Conservation (phyloP, 30 jellyfish, hydroid and myxozoan genomes). For the Morbakka virulenta region DNA sequence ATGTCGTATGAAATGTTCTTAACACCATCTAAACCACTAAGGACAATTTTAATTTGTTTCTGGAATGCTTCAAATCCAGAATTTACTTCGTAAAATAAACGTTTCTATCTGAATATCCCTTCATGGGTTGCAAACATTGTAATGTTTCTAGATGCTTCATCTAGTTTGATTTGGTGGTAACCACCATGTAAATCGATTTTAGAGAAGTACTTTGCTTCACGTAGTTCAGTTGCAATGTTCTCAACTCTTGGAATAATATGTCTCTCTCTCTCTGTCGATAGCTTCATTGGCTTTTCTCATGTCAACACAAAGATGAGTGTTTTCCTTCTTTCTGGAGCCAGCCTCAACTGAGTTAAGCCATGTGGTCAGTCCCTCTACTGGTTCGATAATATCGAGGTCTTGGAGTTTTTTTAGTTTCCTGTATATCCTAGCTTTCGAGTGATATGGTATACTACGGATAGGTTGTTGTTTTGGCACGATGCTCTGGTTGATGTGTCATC, state of each 20-base stretch:
- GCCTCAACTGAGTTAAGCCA: constrained; percentile 34
- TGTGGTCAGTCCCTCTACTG: constrained; percentile 30
- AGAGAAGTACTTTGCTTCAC: constrained; percentile 10
- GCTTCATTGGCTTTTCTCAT: constrained; percentile 46
- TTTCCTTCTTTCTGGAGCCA: constrained; percentile 9
- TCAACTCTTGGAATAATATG: constrained; percentile 37
- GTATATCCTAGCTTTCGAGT: constrained; percentile 8
- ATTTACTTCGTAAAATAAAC: not conserved
- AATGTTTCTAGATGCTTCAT: constrained; percentile 14
- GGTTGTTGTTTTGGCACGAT: constrained; percentile 11
- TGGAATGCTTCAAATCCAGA: not conserved
- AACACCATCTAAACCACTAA: not conserved
- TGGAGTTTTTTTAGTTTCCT: constrained; percentile 18
- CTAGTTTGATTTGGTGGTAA: constrained; percentile 30
- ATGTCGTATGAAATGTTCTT: not conserved
- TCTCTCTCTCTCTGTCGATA: constrained; percentile 34
- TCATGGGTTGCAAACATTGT: constrained; percentile 45
- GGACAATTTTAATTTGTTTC: not conserved
- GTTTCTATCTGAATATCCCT: constrained; percentile 22
- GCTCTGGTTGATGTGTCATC: constrained; percentile 10
- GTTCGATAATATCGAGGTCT: constrained; percentile 41
- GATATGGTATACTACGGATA: constrained; percentile 27
- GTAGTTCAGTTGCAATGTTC: constrained; percentile 8
- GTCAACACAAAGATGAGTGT: constrained; percentile 47
- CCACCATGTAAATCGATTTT: constrained; percentile 19